phyloP scores from a whole-genome alignment of 2,888 invertebrate genomes.

The Orthosia cruda region DNA sequence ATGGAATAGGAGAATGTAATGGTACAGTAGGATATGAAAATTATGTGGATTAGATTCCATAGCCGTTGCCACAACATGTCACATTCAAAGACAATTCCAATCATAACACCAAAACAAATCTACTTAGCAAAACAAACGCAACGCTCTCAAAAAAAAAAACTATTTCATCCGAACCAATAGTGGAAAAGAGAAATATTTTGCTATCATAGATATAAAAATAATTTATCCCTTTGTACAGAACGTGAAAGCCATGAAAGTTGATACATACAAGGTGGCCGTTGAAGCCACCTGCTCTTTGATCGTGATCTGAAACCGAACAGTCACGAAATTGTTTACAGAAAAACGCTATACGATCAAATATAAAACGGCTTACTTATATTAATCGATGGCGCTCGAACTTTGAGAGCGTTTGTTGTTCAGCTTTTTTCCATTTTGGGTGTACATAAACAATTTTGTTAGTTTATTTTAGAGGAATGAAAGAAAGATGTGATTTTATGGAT shows the following conservation, averaged over 20 bases:
- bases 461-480: slow-evolving; percentile 53
- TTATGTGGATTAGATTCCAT: not conserved
- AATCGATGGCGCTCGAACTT: slow-evolving; percentile 64
- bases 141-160: slow-evolving; percentile 37
- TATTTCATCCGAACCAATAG: slow-evolving; percentile 29
- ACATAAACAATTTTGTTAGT: slow-evolving; percentile 54
- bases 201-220: slow-evolving; percentile 65
- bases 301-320: slow-evolving; percentile 77
- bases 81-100: not conserved
- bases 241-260: slow-evolving; percentile 71
- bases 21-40: not conserved
- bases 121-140: slow-evolving; percentile 38
- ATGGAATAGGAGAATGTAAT: too few species aligned
- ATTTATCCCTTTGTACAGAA: slow-evolving; percentile 66
- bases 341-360: slow-evolving; percentile 69
- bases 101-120: not conserved
- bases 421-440: slow-evolving; percentile 41
- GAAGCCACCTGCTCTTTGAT: slow-evolving; percentile 77
- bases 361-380: slow-evolving; percentile 71
- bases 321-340: slow-evolving; percentile 73
- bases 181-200: slow-evolving; percentile 55
- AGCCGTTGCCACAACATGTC: not conserved
- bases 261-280: slow-evolving; percentile 71
- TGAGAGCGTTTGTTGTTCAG: slow-evolving; percentile 45
- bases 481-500: slow-evolving; percentile 56